A percentile compares a stretch with the other conserved stretches of the same genome.
These are phyloP conservation scores for Frankliniella fusca DNA, from an alignment of 2,888 invertebrate species.

Conservation along the genomic window DNA sequence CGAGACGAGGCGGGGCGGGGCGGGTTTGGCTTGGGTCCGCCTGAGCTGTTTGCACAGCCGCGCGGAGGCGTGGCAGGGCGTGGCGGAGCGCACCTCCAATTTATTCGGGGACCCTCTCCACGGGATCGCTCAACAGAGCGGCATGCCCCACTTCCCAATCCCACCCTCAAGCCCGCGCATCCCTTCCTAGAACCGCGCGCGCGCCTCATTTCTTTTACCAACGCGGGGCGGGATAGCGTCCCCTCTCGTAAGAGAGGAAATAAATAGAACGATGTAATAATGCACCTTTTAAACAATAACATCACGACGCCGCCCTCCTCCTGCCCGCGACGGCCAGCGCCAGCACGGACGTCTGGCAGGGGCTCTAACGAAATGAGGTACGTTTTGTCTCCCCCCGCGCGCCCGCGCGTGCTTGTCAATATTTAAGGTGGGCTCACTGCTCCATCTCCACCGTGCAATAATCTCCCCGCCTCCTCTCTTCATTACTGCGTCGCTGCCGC, in stretches of 20 bases:
- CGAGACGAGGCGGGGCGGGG: no score
- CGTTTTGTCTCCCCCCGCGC: background rate
- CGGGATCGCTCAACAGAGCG: background rate
- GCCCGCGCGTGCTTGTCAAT: background rate
- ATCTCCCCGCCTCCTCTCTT: background rate
- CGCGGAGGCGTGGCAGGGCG: background rate
- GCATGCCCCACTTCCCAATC: background rate
- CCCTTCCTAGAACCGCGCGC: no score
- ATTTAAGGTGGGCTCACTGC: no score
- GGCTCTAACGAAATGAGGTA: no score
- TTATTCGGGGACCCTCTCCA: conserved; percentile 6
- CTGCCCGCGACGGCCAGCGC: no score
- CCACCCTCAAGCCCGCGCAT: background rate
- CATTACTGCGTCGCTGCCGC: background rate
- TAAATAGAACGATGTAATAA: no score
- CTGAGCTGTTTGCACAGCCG: background rate
- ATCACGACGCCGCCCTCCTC: no score
- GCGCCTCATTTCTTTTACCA: no score
- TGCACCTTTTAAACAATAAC: no score
- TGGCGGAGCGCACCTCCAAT: background rate
- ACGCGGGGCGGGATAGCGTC: no score
- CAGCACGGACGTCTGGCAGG: no score
- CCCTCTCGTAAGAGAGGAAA: no score
- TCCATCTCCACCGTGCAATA: background rate
- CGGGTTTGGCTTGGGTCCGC: background rate